These are phyloP conservation scores for Lobophora halterata DNA, from an alignment of 2,888 invertebrate genomes.

Conservation along the genomic window DNA sequence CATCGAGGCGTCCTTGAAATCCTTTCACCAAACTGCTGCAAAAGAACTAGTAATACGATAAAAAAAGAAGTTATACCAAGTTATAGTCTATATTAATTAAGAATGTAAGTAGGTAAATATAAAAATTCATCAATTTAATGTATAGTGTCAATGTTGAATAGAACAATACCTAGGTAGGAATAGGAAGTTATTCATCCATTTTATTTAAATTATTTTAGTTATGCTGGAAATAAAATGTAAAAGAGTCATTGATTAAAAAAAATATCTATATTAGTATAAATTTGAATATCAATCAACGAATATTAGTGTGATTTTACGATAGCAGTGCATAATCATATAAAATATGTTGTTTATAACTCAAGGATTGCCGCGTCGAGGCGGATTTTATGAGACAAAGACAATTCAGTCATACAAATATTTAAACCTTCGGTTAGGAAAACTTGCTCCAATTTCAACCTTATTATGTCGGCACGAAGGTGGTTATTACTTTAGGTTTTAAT, in stretches of 20 bases:
- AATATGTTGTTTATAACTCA: slow-evolving; percentile 31
- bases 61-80: no score
- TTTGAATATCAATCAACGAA: not conserved
- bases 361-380: slow-evolving; percentile 26
- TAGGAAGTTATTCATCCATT: no score
- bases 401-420: slow-evolving; percentile 2
- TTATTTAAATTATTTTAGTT: not conserved
- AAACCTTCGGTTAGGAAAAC: not conserved
- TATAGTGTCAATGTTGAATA: no score
- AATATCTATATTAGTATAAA: not conserved
- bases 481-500: slow-evolving; percentile 13
- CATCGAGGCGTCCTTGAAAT: no score
- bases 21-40: no score
- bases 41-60: no score
- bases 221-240: not conserved
- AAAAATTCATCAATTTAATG: no score
- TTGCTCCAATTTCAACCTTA: slow-evolving; percentile 4
- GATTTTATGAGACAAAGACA: slow-evolving; percentile 21
- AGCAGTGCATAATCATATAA: slow-evolving; percentile 12
- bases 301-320: no score
- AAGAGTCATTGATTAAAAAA: no score
- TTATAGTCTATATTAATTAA: no score
- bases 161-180: no score
- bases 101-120: no score
- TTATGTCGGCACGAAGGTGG: slow-evolving; percentile 1